phyloP scores from a whole-genome alignment of 2,113 vertebrate genomes.

The Pelecanoides urinatrix region DNA sequence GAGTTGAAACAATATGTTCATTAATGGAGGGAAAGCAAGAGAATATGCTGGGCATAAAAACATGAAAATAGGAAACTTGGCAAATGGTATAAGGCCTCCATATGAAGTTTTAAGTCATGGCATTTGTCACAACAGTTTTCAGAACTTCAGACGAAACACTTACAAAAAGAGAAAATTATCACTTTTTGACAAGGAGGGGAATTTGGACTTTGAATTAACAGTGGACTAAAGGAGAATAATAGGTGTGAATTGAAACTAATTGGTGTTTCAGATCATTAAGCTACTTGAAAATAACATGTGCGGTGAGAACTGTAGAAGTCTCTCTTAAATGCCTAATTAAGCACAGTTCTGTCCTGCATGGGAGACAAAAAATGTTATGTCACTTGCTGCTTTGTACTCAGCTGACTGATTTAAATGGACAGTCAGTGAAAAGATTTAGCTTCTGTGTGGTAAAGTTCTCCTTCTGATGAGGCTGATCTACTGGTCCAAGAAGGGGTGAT shows the following conservation, averaged over 20 bases:
- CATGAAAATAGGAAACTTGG: not conserved
- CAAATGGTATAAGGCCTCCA: not conserved
- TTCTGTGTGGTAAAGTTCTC: constrained; percentile 5
- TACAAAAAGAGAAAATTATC: constrained; percentile 33
- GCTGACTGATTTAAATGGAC: constrained; percentile 43
- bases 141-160: not conserved
- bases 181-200: constrained; percentile 42
- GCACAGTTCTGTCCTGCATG: constrained; percentile 35
- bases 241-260: constrained; percentile 76
- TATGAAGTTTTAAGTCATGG: not conserved
- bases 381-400: constrained; percentile 10
- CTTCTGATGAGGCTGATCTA: not conserved
- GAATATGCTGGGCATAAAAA: not conserved
- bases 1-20: not conserved
- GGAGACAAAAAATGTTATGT: constrained; percentile 38
- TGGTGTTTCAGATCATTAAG: constrained; percentile 73
- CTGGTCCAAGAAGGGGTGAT: not conserved
- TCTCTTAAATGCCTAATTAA: constrained; percentile 75
- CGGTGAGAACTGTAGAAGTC: constrained; percentile 62
- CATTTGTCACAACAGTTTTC: not conserved
- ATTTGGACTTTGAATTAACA: constrained; percentile 64
- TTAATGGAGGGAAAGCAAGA: not conserved
- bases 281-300: constrained; percentile 65
- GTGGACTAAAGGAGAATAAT: constrained; percentile 67
- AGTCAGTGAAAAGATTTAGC: constrained; percentile 19